Evolutionary conservation across 2,888 invertebrate genomes (phyloP), one percentile per base, ranked within the genome.

Genomic region (Drosophila conformis): DNA sequence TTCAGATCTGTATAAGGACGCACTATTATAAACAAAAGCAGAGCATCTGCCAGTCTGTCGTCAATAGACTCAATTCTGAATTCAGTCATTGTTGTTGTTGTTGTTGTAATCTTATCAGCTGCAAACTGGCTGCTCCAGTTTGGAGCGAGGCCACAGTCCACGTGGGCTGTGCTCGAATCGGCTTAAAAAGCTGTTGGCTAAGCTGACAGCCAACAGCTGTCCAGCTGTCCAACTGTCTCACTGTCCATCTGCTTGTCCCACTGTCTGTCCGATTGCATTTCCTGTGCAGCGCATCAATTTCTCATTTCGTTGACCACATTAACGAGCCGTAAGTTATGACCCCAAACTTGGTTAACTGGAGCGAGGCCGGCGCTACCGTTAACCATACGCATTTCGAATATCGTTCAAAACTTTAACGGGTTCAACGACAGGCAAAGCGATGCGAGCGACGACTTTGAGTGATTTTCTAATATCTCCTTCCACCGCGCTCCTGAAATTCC

Each of bases 301-400:
- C 82, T 63, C 87, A 80, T 79, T 76, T 56, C 65, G 75, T 64
- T 88, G 81, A 81, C 87, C 88, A 86, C 81, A 80, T 88, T 83
- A 83, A 88, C 83, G 87, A 81, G 83, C 78, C 84, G 65, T 68
- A 65, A 86, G 73, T 78, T 80, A 83, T 83, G 86, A 87, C 69
- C 88, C 83, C 83, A 62, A 82, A 82, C 60, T 60, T 82, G 65
- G 65, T 57, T 80, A 77, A 80, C 52, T 77, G 29, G 88, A 82
- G 83, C 88, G 86, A 85, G 82, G 83, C 69, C 81, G 54, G 51
- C 27, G 66, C 65, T 63, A 60, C 56, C 61, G 31, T 69, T 65
- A 33, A 49, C 3, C 38, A 63, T 42, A 36, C 42, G 35, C 21
- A 40, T 82, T 38, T 38, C n/a, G 56, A 58, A 58, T 40, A 46